Evolutionary conservation across 2,113 vertebrate species (phyloP).

Genomic region (Tenrec ecaudatus): DNA sequence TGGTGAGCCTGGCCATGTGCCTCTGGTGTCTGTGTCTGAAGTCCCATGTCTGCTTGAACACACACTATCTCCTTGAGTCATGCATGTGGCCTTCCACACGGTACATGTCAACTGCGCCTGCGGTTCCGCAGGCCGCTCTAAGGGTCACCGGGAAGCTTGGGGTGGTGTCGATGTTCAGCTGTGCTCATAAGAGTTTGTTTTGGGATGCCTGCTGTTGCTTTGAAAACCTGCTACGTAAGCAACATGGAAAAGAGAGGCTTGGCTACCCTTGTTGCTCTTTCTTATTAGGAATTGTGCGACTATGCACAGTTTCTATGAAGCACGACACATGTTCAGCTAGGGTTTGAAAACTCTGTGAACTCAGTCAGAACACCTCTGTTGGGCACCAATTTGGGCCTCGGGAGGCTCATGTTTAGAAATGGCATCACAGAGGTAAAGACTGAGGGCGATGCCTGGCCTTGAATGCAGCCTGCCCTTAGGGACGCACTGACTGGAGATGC

Average conservation of each 20-base stretch:
- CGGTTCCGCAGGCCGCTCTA: neutral
- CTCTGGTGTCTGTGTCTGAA: no score
- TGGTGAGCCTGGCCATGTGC: no score
- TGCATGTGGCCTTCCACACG: neutral
- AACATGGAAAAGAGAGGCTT: neutral
- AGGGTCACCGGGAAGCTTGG: neutral
- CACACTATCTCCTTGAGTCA: no score
- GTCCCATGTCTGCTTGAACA: no score
- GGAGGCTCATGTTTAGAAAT: neutral
- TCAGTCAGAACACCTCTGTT: neutral
- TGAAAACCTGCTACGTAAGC: neutral
- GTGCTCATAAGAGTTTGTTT: neutral
- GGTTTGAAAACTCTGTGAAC: no score
- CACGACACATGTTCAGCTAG: no score
- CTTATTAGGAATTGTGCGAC: neutral
- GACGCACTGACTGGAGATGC: accelerated
- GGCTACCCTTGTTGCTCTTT: neutral
- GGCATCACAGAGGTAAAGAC: no score
- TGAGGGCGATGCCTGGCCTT: neutral
- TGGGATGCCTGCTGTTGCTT: neutral
- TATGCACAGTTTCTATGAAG: no score
- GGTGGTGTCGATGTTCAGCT: neutral
- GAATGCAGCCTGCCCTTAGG: neutral
- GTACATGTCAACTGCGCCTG: accelerated
- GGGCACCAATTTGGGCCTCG: neutral